Percentiles rank a stretch among this genome's conserved stretches.
Evolutionary conservation across 2,113 vertebrate genomes (phyloP).

Genomic region (Ahaetulla prasina): DNA sequence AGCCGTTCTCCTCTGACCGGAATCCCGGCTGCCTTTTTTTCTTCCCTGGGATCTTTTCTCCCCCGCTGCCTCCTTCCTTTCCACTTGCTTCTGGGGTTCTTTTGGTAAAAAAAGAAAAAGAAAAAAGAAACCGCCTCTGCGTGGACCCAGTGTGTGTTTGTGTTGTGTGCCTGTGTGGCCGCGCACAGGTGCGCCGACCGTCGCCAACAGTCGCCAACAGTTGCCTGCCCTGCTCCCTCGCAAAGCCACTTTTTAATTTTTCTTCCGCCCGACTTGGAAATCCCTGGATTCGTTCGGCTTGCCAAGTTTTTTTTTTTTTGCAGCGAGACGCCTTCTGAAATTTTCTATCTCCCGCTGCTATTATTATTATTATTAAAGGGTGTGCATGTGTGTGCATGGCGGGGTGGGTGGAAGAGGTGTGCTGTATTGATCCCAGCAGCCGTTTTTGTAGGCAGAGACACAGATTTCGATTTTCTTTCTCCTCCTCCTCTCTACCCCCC

Average conservation of each 20-base stretch:
- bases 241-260: background rate
- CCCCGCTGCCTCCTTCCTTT: background rate
- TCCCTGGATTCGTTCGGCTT: constrained; percentile 59
- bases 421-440: constrained; percentile 33
- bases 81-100: background rate
- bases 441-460: constrained; percentile 13
- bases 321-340: constrained; percentile 54
- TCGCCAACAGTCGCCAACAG: background rate
- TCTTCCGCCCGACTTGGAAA: constrained; percentile 34
- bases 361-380: background rate
- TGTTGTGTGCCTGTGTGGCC: too few species aligned
- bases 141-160: background rate
- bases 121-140: background rate
- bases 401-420: background rate
- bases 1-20: background rate
- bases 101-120: background rate
- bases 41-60: too few species aligned
- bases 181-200: background rate
- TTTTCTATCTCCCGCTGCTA: constrained; percentile 1
- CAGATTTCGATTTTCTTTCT: background rate
- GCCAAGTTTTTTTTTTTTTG: constrained; percentile 69
- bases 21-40: background rate
- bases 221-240: background rate
- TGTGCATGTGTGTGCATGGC: background rate
- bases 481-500: background rate